Evolutionary conservation across 2,113 vertebrate species (phyloP).

Genomic region (Miniopterus natalensis): DNA sequence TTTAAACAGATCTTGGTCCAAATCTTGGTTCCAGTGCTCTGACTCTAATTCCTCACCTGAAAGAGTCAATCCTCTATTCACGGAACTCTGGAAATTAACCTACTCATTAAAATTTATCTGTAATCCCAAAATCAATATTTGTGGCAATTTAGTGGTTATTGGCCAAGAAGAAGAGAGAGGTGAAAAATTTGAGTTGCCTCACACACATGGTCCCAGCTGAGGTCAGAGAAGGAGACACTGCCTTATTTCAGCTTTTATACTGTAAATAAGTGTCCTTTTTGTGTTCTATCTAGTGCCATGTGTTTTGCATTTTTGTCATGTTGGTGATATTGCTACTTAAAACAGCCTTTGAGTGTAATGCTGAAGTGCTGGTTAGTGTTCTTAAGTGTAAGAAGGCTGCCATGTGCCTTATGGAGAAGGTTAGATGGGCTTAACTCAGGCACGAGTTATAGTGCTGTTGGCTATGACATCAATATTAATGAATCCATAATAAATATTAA

Average conservation of each 20-base stretch:
- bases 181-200: neutral
- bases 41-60: neutral
- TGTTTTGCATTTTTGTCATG: conserved; percentile 21
- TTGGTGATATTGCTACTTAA: conserved; percentile 48
- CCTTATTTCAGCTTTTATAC: neutral
- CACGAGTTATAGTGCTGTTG: neutral
- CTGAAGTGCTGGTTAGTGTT: conserved; percentile 4
- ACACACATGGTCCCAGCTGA: neutral
- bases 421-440: conserved; percentile 34
- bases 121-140: neutral
- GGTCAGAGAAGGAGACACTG: neutral
- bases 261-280: neutral
- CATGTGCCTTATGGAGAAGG: conserved; percentile 1
- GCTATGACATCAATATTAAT: conserved; percentile 35
- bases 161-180: neutral
- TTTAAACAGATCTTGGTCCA: neutral
- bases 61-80: neutral
- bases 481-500: conserved; percentile 21
- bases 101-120: conserved; percentile 38
- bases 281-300: neutral
- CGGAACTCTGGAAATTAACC: neutral
- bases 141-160: neutral
- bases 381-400: neutral
- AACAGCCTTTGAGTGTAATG: neutral
- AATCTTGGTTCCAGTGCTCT: conserved; percentile 18